Evolutionary conservation across 2,113 vertebrate genomes (phyloP), one percentile per base, ranked within the genome.

Genomic region (Stigmatopora nigra): DNA sequence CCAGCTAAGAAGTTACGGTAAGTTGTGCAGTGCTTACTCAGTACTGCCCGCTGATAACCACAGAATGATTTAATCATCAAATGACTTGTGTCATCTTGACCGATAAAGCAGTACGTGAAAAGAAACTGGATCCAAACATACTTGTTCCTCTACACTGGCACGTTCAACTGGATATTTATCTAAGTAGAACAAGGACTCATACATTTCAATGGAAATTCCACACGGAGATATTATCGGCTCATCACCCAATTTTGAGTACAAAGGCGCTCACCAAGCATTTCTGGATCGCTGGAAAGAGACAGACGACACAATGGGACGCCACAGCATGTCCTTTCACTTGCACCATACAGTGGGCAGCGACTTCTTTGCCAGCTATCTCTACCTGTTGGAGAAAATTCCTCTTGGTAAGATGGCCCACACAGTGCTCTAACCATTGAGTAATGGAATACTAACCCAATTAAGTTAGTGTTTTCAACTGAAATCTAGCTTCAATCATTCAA

Each of bases 341-440:
- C 93, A 95, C 77, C 94, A 86, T 72, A 88, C 93, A 0, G 91
- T 99, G 69, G 86, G 89, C 68, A 91, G 88, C 15, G 94, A 99
- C 71, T 99, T 99, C 89, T 99, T 99, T 66, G 94, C 92, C 88
- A 95, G 95, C 82, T 98, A 96, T 80, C 92, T 97, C 61, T 95
- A 94, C 80, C 89, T 98, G 76, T 81, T 98, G 86, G 94, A 98
- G 82, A 91, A 91, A 77, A 91, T 88, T 17, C 93, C 93, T 57
- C 75, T 98, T 77, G 95, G 97, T 98, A 90, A 95, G 81, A 64
- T 2, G 60, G 47, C 2, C 17, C 61, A 6, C 7, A n/a, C 55
- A 13, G 10, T n/a, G 20, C 9, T 38, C 16, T 13, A 49, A 47
- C 17, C 1, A 19, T 41, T 19, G 12, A n/a, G 35, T 13, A 31